Base-by-base conservation (phyloP, 2,113 vertebrate genomes). In the Bos indicus region DNA sequence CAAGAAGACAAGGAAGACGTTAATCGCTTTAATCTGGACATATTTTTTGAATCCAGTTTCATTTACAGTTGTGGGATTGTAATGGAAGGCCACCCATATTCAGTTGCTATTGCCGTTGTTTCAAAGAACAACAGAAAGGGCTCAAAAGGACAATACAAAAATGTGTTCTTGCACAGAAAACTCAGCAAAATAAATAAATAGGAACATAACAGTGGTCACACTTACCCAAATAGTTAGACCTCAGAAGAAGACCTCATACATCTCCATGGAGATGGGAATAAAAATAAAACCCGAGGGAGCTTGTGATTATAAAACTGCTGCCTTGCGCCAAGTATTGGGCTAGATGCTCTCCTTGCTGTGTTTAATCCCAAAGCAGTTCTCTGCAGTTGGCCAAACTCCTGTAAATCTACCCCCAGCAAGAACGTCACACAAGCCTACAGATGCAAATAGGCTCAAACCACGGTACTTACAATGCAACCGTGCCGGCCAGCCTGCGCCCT, bases 81-180 rank as follows among this genome's bases (percentile, higher is more conserved):
- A 92, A 88, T 95, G 84, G 87, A 80, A 97, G 90, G 43, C 96
- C 84, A 94, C 93, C 93, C 89, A 77, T 74, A 92, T 91, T 91
- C 86, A 64, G 48, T 46, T 86, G 60, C 64, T 89, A 89, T 77
- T 93, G 40, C 56, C 57, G 56, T 67, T 93, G 83, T 93, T 97
- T 93, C 77, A 85, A 94, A 84, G 89, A 86, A 97, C 52, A 64
- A 64, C 80, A 83, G 82, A 85, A 95, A 95, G 54, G 64, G 95
- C 94, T 82, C 91, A 90, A 95, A 95, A 71, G 88, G 82, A 67
- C 88, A 92, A 80, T 54, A 88, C 81, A 64, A 86, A 91, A 94
- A 90, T 92, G 71, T 78, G 71, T 92, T 93, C 96, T 83, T 81
- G 26, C 48, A 90, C 12, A 94, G 62, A 88, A 94, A 98, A 90